phyloP scores from a whole-genome alignment of 2,113 vertebrate genomes.

The Danionella cerebrum region DNA sequence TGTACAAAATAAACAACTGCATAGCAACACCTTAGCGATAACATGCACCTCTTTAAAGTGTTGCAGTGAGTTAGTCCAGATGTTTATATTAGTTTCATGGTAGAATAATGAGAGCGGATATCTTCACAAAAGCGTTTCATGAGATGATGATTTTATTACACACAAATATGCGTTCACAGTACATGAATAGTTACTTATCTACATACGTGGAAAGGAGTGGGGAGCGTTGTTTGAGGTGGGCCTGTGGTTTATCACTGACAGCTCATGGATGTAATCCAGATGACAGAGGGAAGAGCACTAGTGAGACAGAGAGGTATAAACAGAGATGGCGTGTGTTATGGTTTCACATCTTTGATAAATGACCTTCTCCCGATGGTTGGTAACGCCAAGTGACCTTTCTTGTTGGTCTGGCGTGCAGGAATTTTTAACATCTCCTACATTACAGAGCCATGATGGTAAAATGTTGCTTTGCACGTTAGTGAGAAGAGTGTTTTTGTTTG shows the following conservation, averaged over 20 bases:
- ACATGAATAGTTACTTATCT: neutral
- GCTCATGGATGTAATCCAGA: constrained; percentile 28
- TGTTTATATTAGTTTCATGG: too few species aligned
- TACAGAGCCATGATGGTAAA: neutral
- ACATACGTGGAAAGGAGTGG: neutral
- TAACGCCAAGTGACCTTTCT: neutral
- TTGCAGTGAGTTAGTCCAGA: neutral
- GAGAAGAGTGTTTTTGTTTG: neutral
- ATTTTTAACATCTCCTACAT: neutral
- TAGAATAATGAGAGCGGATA: too few species aligned
- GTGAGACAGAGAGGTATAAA: constrained; percentile 33
- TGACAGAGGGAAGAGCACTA: constrained; percentile 3
- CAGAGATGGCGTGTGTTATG: constrained; percentile 33
- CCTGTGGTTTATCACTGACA: constrained; percentile 35
- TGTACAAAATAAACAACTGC: too few species aligned
- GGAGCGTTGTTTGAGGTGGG: constrained; percentile 4
- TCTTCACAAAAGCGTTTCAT: too few species aligned
- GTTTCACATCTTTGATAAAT: constrained; percentile 39
- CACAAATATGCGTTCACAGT: neutral
- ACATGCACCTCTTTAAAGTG: too few species aligned
- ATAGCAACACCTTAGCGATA: too few species aligned
- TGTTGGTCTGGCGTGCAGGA: neutral
- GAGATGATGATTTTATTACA: neutral
- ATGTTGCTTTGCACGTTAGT: neutral
- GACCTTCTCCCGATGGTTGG: neutral